These are phyloP conservation scores for Emydura subglobosa DNA, from an alignment of 2,113 vertebrate species.

Conservation along the genomic window DNA sequence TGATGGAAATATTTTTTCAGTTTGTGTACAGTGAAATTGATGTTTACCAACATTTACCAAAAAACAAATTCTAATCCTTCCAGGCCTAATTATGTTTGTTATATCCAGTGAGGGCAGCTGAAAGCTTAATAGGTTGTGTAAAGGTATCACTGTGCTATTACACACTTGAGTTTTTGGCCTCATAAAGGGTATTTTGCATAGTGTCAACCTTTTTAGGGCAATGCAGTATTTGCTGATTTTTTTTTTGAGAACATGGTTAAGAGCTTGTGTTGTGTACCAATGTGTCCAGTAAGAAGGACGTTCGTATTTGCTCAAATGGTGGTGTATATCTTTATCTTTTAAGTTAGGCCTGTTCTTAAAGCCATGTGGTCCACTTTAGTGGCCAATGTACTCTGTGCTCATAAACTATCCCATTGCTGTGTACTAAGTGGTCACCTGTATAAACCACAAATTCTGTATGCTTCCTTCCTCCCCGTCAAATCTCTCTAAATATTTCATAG, in stretches of 20 bases:
- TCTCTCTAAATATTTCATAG: not conserved
- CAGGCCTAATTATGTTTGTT: not conserved
- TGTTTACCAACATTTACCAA: not conserved
- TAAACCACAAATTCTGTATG: not conserved
- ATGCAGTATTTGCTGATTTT: accelerated
- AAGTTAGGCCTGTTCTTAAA: not conserved
- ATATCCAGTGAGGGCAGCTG: not conserved
- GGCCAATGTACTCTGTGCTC: not conserved
- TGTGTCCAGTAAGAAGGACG: not conserved
- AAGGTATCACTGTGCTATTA: accelerated
- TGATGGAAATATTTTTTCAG: not conserved
- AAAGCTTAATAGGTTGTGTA: accelerated
- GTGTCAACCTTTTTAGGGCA: accelerated
- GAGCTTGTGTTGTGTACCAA: not conserved
- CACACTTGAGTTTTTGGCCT: not conserved
- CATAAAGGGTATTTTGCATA: accelerated
- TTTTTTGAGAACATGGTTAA: not conserved
- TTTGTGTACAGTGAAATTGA: not conserved
- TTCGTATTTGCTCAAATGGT: not conserved
- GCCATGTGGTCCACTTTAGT: not conserved
- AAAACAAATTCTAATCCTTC: not conserved
- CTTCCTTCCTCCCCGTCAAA: not conserved
- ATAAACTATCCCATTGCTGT: not conserved
- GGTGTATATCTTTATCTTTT: not conserved
- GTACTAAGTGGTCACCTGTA: not conserved